phyloP scores from a whole-genome alignment of 2,888 invertebrate species.

The Amphimallon solstitiale region DNA sequence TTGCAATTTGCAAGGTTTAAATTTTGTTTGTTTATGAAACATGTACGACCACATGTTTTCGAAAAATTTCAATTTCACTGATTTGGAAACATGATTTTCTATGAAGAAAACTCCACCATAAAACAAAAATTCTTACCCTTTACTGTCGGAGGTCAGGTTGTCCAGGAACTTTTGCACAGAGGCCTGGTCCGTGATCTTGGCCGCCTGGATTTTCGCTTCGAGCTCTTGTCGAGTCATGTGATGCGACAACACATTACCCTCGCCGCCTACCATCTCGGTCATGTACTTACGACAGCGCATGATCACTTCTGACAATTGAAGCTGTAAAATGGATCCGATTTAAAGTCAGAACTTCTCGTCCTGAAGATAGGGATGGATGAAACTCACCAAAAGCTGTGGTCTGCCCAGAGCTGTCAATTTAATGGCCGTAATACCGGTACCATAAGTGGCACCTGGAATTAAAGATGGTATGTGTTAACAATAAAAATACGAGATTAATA shows the following conservation, averaged over 20 bases:
- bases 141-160: slow-evolving; percentile 90
- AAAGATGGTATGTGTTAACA: slow-evolving; percentile 39
- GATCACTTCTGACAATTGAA: slow-evolving; percentile 97
- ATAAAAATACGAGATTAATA: not conserved
- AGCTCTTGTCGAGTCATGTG: slow-evolving; percentile 89
- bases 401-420: slow-evolving; percentile 97
- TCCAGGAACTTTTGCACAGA: slow-evolving; percentile 89
- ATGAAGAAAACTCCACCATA: too few relatives aligned
- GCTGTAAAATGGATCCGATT: slow-evolving; percentile 66
- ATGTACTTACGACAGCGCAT: slow-evolving; percentile 95
- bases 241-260: slow-evolving; percentile 87
- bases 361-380: not conserved
- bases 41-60: too few relatives aligned
- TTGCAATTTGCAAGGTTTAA: too few relatives aligned
- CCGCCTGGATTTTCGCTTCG: slow-evolving; percentile 81
- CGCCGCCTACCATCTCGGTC: slow-evolving; percentile 88
- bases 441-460: slow-evolving; percentile 85
- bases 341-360: not conserved
- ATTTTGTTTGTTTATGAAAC: too few relatives aligned
- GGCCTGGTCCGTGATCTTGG: slow-evolving; percentile 77
- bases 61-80: too few relatives aligned
- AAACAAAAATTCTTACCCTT: slow-evolving; percentile 80
- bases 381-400: slow-evolving; percentile 92
- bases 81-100: too few relatives aligned
- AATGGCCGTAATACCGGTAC: slow-evolving; percentile 96